These are phyloP conservation scores for Antechinus flavipes DNA, from an alignment of 2,113 vertebrate species.

Conservation along the genomic window DNA sequence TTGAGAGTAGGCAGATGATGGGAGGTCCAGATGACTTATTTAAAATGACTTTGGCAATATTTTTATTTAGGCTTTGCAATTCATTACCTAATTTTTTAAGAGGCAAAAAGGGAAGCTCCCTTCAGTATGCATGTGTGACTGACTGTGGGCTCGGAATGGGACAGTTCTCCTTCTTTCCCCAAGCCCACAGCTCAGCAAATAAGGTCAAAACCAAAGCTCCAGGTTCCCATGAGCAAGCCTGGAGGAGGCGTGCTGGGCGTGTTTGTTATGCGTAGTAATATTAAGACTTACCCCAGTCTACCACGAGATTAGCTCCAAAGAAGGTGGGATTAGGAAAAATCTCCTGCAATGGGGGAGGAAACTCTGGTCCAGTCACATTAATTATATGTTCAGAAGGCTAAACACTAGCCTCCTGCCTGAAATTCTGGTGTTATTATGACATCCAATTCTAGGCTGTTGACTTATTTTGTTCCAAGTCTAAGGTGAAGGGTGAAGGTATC, in stretches of 20 bases:
- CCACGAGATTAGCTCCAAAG: neutral
- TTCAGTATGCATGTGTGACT: neutral
- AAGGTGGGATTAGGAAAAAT: neutral
- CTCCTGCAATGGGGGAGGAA: neutral
- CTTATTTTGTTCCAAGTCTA: neutral
- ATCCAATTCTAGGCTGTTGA: neutral
- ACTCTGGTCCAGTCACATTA: neutral
- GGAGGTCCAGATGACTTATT: neutral
- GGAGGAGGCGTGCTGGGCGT: neutral
- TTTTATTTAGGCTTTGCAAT: neutral
- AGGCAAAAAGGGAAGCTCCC: neutral
- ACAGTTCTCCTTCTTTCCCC: neutral
- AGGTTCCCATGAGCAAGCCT: neutral
- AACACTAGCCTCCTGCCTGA: neutral
- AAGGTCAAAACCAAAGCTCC: neutral
- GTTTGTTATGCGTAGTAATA: neutral
- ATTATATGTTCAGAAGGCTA: neutral
- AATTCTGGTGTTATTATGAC: neutral
- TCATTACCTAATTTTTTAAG: neutral
- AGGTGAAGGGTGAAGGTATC: neutral
- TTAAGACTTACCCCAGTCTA: neutral
- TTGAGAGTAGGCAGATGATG: neutral
- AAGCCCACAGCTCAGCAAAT: neutral
- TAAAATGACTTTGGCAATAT: neutral
- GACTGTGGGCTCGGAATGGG: neutral